Evolutionary conservation across 2,797 vertebrate genomes (phyloP), one percentile per base, ranked within the genome.

Genomic region (Ambastaia sidthimunki): DNA sequence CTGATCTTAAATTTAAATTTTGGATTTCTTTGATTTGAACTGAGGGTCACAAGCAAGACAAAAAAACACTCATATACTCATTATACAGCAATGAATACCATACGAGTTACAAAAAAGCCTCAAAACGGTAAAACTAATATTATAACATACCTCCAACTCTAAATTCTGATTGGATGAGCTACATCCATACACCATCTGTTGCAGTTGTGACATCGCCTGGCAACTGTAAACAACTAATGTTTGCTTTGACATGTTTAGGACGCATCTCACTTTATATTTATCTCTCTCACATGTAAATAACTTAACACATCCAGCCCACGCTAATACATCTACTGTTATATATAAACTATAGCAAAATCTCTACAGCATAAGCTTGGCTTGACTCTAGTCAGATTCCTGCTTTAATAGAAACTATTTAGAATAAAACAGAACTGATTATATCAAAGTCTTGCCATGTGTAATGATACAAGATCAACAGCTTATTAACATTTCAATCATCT

Each of bases 401-500:
- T 80, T 7, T 52, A 74, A 25, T 41, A 55, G 23, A 74, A 82
- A 74, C 34, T 15, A 62, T 71, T 71, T 52, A 18, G 50, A 50
- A 66, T 21, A 67, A 21, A 67, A 67, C 16, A 80, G 12, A 59
- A 60, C 68, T 54, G 63, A 74, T 81, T 60, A 76, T 78, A 74
- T 72, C 60, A 75, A 52, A 55, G 70, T 57, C 28, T 59, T 71
- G 66, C 41, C 37, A 65, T 48, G 68, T 31, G 4, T 47, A 54
- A 52, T 48, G 31, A 60, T 37, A 62, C 34, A 63, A 19, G n/a
- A 62, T 62, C 1, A 63, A 41, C 54, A 69, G 74, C 66, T 66
- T 71, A 66, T 66, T 73, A 65, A 52, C 16, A 59, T 63, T 78
- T 71, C 34, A 69, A 63, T 59, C 50, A 25, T 60, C 80, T 66